phyloP scores from a whole-genome alignment of 2,888 invertebrate species.

The Apotomis turbidana region DNA sequence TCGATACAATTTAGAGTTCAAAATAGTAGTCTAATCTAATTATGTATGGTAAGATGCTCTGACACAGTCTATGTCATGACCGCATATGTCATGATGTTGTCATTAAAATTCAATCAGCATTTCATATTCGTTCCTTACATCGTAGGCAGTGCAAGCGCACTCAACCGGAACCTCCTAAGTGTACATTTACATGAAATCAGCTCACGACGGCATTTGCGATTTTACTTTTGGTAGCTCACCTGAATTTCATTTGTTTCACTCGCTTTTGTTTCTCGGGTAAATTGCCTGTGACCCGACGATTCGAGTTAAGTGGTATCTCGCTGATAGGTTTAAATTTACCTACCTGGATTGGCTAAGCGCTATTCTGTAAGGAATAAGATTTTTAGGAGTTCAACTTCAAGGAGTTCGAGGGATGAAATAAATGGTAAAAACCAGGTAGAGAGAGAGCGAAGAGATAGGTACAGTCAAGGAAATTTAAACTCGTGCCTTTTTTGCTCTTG shows the following conservation, averaged over 20 bases:
- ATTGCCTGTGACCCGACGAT: conserved; percentile 9
- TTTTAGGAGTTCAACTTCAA: not conserved
- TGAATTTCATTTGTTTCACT: conserved; percentile 15
- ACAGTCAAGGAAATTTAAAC: no score
- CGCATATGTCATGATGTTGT: no score
- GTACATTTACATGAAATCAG: conserved; percentile 10
- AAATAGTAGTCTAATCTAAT: no score
- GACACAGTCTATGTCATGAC: no score
- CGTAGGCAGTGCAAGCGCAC: not conserved
- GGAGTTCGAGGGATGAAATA: not conserved
- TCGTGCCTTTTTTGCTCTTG: no score
- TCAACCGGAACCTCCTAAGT: not conserved
- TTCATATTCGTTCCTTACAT: not conserved
- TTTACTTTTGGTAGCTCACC: conserved; percentile 7
- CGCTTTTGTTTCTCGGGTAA: conserved; percentile 7
- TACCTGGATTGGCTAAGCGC: not conserved
- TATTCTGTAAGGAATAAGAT: not conserved
- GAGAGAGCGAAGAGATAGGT: no score
- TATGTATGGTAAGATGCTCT: no score
- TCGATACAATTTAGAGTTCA: no score
- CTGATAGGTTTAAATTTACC: conserved; percentile 10
- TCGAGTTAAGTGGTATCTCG: conserved; percentile 4
- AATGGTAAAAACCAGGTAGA: not conserved
- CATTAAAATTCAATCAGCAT: no score
- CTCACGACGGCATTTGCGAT: conserved; percentile 1